phyloP scores from a whole-genome alignment of 2,888 invertebrate species.

The Lasioglossum vierecki region DNA sequence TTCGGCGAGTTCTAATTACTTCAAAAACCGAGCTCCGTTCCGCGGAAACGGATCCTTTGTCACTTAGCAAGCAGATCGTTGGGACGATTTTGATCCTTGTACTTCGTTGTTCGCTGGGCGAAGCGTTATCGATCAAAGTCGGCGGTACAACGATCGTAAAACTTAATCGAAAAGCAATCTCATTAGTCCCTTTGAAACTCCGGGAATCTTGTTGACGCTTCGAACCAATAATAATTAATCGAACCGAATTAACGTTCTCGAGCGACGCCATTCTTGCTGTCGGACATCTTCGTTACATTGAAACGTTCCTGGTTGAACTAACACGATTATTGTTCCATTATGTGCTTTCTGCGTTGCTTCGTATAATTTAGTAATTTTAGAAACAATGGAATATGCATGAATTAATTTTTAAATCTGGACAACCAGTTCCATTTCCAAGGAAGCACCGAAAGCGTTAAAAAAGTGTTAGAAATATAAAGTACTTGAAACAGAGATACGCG shows the following conservation, averaged over 20 bases:
- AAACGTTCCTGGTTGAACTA: no score
- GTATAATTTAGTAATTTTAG: no score
- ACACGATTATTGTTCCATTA: no score
- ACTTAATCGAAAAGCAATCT: slow-evolving; percentile 40
- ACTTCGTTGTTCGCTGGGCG: neutral
- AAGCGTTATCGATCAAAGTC: slow-evolving; percentile 51
- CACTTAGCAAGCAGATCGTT: neutral
- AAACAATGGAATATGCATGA: no score
- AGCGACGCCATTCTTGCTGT: no score
- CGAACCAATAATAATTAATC: neutral
- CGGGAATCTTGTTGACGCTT: neutral
- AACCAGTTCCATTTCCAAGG: no score
- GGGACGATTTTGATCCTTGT: slow-evolving; percentile 1
- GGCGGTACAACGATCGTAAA: slow-evolving; percentile 30
- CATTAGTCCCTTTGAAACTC: slow-evolving; percentile 30
- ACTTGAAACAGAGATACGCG: no score
- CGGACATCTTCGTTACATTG: no score
- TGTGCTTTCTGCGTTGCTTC: no score
- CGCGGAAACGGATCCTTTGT: neutral
- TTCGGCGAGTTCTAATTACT: neutral
- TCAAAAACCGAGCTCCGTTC: neutral
- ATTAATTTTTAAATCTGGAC: no score
- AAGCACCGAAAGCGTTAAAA: no score
- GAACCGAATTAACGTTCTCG: neutral
- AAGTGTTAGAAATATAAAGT: no score